Conservation (phyloP, 2,888 invertebrate genomes). For the Spicauda simplicius region DNA sequence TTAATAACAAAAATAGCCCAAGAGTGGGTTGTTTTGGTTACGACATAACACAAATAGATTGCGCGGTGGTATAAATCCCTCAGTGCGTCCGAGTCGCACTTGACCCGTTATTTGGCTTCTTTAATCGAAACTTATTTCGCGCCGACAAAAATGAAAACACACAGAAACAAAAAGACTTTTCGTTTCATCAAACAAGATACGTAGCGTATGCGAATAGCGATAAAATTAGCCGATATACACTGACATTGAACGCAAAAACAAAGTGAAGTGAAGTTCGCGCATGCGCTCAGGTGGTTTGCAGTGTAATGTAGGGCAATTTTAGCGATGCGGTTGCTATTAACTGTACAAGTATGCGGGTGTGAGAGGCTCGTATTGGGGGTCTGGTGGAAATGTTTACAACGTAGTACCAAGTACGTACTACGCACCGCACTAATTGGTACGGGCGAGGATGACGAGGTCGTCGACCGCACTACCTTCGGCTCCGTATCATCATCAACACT, state of each 20-base stretch:
- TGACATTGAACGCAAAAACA: conserved; percentile 84
- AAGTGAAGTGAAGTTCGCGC: conserved; percentile 75
- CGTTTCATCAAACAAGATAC: conserved; percentile 75
- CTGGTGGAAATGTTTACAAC: conserved; percentile 34
- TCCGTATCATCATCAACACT: conserved; percentile 53
- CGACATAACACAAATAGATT: too few species aligned
- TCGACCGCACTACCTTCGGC: conserved; percentile 65
- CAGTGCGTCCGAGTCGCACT: neutral
- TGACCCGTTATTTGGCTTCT: neutral
- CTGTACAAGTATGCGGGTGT: conserved; percentile 52
- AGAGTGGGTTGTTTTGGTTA: too few species aligned
- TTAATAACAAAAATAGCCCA: too few species aligned
- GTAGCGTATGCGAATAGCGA: conserved; percentile 67
- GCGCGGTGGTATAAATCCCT: neutral
- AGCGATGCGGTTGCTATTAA: conserved; percentile 62
- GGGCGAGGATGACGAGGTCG: conserved; percentile 66
- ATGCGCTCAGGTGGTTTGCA: conserved; percentile 66
- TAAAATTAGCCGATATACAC: conserved; percentile 82
- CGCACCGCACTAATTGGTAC: conserved; percentile 60
- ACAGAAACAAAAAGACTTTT: conserved; percentile 64
- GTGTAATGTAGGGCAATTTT: conserved; percentile 59
- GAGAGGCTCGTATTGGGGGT: conserved; percentile 62
- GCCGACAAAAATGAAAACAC: conserved; percentile 72
- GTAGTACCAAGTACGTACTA: conserved; percentile 3
- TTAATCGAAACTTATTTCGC: conserved; percentile 52